Evolutionary conservation across 1,140 invertebrate species (phyloP).

Genomic region (Habropoda laboriosa): DNA sequence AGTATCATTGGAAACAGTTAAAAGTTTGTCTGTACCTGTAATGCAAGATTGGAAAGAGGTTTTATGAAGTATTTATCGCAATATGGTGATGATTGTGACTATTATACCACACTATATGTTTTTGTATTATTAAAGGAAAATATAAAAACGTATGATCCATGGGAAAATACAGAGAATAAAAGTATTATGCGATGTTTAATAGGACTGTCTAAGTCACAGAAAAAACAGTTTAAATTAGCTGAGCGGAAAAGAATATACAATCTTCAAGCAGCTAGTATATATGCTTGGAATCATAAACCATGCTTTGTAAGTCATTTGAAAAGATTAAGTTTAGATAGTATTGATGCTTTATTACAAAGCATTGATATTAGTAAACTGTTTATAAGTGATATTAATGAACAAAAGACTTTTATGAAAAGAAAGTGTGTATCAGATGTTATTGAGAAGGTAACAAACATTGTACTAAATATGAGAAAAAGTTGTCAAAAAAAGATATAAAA

Average conservation of each 20-base stretch:
- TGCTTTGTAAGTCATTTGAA: neutral
- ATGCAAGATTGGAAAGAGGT: slow-evolving; percentile 25
- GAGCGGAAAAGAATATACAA: neutral
- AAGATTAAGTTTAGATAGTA: neutral
- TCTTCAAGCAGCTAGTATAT: neutral
- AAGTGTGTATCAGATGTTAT: neutral
- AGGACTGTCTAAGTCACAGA: neutral
- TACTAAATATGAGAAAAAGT: neutral
- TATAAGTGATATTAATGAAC: neutral
- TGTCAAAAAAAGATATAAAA: neutral
- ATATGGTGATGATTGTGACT: neutral
- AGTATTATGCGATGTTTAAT: neutral
- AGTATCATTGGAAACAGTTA: neutral
- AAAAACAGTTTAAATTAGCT: neutral
- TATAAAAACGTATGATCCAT: neutral
- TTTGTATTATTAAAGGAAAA: neutral
- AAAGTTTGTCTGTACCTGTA: neutral
- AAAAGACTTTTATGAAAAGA: too few relatives aligned
- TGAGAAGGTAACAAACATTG: slow-evolving; percentile 5
- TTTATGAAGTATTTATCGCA: neutral
- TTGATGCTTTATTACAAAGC: neutral
- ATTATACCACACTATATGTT: neutral
- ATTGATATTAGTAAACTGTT: neutral
- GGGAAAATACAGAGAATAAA: neutral
- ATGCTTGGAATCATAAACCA: neutral